A percentile compares a stretch with the other conserved stretches of the same genome.
Conservation (phyloP, 2,888 invertebrate species). For the Leptopterna dolabrata region DNA sequence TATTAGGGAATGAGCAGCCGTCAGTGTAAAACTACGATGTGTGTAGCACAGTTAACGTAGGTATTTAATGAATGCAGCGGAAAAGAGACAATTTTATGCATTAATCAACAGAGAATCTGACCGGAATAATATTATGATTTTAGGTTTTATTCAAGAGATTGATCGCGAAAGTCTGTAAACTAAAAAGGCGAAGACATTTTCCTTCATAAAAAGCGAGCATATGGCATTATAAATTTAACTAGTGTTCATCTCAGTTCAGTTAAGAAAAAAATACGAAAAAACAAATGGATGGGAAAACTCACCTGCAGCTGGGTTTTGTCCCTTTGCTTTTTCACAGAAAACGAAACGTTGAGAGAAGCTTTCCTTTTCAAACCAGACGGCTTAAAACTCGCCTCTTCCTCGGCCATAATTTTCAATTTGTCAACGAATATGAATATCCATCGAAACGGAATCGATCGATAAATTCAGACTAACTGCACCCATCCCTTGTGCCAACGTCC, state of each 20-base stretch:
- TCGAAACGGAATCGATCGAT: constrained; percentile 9
- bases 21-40: too few species aligned
- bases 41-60: too few species aligned
- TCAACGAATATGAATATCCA: not conserved
- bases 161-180: not conserved
- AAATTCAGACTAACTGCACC: not conserved
- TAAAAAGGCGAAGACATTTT: not conserved
- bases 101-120: too few species aligned
- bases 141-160: too few species aligned
- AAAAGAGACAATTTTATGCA: too few species aligned
- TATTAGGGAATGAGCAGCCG: too few species aligned
- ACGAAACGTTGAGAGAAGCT: constrained; percentile 64
- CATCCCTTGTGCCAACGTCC: not conserved
- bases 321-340: constrained; percentile 69
- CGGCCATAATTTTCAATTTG: constrained; percentile 15
- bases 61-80: too few species aligned
- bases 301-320: constrained; percentile 69
- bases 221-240: not conserved
- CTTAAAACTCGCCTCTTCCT: not conserved
- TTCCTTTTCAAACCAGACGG: constrained; percentile 62
- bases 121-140: too few species aligned
- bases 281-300: not conserved
- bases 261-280: not conserved
- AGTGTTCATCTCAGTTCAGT: not conserved
- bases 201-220: not conserved